Conservation (phyloP, 2,888 invertebrate species). For the Acholoe squamosa region DNA sequence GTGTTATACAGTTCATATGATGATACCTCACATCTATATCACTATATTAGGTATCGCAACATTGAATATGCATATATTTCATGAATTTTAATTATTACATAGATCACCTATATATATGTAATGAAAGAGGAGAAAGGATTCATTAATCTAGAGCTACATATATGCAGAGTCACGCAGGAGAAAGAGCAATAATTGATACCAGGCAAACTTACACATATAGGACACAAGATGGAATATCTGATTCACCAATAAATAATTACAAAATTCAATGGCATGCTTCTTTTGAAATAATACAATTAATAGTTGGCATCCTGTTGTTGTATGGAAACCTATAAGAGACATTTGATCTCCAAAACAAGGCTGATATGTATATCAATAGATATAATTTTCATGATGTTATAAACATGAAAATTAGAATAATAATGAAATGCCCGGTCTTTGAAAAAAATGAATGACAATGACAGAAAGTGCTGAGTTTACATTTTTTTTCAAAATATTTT, state of each 20-base stretch:
- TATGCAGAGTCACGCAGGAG: not conserved
- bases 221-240: slow-evolving; percentile 15
- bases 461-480: too few species aligned
- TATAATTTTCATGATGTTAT: not conserved
- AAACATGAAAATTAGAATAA: too few species aligned
- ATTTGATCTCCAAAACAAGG: not conserved
- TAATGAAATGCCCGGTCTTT: too few species aligned
- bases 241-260: slow-evolving; percentile 1
- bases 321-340: not conserved
- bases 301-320: too few species aligned
- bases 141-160: not conserved
- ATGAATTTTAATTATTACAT: not conserved
- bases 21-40: too few species aligned
- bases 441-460: too few species aligned
- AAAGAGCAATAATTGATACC: not conserved
- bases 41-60: too few species aligned
- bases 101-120: not conserved
- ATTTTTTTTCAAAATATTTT: not conserved
- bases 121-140: not conserved
- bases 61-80: too few species aligned
- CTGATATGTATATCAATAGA: not conserved
- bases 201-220: slow-evolving; percentile 21
- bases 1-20: too few species aligned
- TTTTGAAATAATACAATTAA: not conserved
- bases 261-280: not conserved